Evolutionary conservation across 2,113 vertebrate species (phyloP).

Genomic region (Leucosticte australis): DNA sequence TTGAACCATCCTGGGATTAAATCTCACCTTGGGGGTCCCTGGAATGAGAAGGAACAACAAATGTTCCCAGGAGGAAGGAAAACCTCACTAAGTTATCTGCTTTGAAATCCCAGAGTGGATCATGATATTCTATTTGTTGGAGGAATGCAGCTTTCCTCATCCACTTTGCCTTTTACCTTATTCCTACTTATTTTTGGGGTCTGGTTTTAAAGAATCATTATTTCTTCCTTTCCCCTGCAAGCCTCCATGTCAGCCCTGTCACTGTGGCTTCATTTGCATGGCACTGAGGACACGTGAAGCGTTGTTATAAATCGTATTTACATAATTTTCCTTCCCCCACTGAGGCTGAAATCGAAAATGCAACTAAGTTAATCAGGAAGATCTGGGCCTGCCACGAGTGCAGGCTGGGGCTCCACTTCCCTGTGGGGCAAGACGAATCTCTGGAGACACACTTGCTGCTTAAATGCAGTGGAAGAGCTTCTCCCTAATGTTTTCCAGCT

Average conservation of each 20-base stretch:
- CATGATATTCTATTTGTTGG: neutral
- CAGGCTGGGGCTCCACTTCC: neutral
- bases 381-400: neutral
- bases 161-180: neutral
- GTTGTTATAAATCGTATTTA: rapidly evolving
- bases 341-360: neutral
- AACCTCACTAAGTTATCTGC: neutral
- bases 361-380: neutral
- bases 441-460: neutral
- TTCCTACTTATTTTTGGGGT: neutral
- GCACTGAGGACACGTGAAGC: neutral
- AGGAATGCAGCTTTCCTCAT: neutral
- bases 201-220: rapidly evolving
- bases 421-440: rapidly evolving
- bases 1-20: neutral
- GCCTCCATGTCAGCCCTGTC: neutral
- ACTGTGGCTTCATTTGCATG: neutral
- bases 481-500: neutral
- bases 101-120: neutral
- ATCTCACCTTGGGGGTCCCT: neutral
- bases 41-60: neutral
- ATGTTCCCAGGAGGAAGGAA: neutral
- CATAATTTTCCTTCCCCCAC: neutral
- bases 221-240: neutral
- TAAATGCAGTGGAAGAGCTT: neutral